Conservation (phyloP, 2,888 invertebrate genomes). For the Acrocera orbiculus region DNA sequence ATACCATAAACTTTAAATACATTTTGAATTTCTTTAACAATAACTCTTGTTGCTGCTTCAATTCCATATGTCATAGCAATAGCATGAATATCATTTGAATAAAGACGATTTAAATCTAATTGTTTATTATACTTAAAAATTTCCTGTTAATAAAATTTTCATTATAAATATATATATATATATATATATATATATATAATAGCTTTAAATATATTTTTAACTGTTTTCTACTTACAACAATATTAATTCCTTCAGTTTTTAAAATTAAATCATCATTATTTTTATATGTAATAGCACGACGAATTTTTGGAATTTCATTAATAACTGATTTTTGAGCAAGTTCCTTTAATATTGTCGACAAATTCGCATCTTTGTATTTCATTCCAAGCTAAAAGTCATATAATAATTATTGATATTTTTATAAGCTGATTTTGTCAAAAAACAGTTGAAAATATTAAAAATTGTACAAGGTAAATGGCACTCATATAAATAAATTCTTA, state of each 20-base stretch:
- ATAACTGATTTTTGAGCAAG: constrained; percentile 55
- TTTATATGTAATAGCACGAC: constrained; percentile 63
- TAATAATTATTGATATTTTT: no score
- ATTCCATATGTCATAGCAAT: constrained; percentile 86
- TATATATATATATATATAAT: neutral
- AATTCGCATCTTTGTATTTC: constrained; percentile 48
- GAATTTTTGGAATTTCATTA: constrained; percentile 63
- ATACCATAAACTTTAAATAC: constrained; percentile 98
- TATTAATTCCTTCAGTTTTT: constrained; percentile 92
- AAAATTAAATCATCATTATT: constrained; percentile 47
- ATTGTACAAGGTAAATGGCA: no score
- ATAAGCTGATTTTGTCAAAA: no score
- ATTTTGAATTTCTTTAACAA: constrained; percentile 85
- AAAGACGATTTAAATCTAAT: constrained; percentile 63
- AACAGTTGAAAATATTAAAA: no score
- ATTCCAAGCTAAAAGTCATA: constrained; percentile 35
- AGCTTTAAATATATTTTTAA: neutral
- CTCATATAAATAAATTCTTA: no score
- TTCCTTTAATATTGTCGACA: constrained; percentile 54
- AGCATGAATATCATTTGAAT: constrained; percentile 87
- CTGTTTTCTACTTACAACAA: constrained; percentile 38
- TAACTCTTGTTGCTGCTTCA: constrained; percentile 82
- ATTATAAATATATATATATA: neutral
- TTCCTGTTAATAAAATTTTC: constrained; percentile 35
- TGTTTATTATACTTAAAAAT: constrained; percentile 68